Base-by-base conservation (phyloP, 2,797 vertebrate species). In the Sebastes steindachneri region DNA sequence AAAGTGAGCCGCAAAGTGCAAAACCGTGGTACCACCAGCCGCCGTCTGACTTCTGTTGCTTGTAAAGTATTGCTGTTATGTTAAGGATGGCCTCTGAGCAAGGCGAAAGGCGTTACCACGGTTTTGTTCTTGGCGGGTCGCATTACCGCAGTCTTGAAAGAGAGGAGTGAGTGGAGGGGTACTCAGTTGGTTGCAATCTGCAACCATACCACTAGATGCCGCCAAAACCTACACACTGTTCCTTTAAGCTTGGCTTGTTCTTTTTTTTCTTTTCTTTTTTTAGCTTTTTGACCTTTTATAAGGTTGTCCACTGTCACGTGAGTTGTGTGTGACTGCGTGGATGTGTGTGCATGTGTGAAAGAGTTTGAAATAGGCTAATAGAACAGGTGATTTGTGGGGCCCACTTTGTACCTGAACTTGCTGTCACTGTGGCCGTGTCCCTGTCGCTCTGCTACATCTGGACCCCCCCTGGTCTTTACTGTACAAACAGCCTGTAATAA, bases 401-500 rank as follows among this genome's bases (percentile, higher is more conserved):
- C 28, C 58, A 41, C 72, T 64, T 60, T 17, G 3, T 70, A 60
- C 66, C 62, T 71, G 59, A 6, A 64, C 60, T 53, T 65, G 25
- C 12, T 76, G 62, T 64, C 68, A 37, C 29, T 59, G 70, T 75
- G 28, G 55, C 26, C 23, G 2, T 58, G 54, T 69, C 54, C 58
- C 26, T 23, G 10, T 59, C 3, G 2, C 62, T 57, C 58, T 67
- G 25, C 58, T 75, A 35, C 75, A 88, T 75, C 68, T 68, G 73
- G 57, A 58, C 62, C 68, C 77, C 82, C 63, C 67, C 25, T n/a
- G 51, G 69, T 72, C 68, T 74, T 60, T 68, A 55, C 67, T 82
- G 72, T 77, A 69, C 74, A 87, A 87, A 89, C 67, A 73, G 72
- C 70, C 80, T 86, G 80, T 83, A 83, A 93, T 87, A 89, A 92